Conservation (phyloP, 1,140 invertebrate species). For the Lineus longissimus region DNA sequence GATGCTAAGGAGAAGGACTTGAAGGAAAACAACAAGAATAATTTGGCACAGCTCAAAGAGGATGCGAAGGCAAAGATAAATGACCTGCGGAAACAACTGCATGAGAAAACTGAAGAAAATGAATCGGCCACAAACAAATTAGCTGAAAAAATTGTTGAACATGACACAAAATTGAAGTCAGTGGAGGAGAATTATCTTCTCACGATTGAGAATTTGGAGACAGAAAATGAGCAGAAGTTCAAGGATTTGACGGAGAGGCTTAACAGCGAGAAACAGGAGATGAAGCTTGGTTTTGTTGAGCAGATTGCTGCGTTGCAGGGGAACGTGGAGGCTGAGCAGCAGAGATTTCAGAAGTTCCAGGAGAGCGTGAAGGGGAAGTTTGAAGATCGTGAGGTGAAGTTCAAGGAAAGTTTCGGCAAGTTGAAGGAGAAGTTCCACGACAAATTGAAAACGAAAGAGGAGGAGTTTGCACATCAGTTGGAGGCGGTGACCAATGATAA, state of each 20-base stretch:
- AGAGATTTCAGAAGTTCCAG: slow-evolving; percentile 21
- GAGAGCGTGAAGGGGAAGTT: slow-evolving; percentile 25
- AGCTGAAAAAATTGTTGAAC: not conserved
- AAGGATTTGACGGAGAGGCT: slow-evolving; percentile 10
- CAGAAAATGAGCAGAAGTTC: slow-evolving; percentile 11
- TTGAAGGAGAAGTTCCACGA: slow-evolving; percentile 27
- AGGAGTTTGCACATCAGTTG: slow-evolving; percentile 28
- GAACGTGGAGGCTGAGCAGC: slow-evolving; percentile 19
- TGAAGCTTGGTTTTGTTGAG: slow-evolving; percentile 11
- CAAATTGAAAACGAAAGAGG: slow-evolving; percentile 26
- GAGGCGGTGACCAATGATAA: slow-evolving; percentile 22
- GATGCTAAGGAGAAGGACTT: not conserved
- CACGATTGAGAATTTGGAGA: slow-evolving; percentile 18
- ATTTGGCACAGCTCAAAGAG: slow-evolving; percentile 7
- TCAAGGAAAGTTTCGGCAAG: slow-evolving; percentile 28
- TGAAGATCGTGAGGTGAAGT: slow-evolving; percentile 24
- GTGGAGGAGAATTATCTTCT: slow-evolving; percentile 19
- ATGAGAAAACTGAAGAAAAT: slow-evolving; percentile 4
- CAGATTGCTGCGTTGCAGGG: slow-evolving; percentile 10
- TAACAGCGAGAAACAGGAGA: slow-evolving; percentile 13
- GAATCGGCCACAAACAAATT: too few relatives aligned
- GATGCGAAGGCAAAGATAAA: slow-evolving; percentile 8
- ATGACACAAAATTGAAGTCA: slow-evolving; percentile 5
- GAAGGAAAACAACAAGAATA: slow-evolving; percentile 16
- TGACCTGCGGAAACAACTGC: not conserved